phyloP scores from a whole-genome alignment of 2,113 vertebrate species.

The Zootoca vivipara region DNA sequence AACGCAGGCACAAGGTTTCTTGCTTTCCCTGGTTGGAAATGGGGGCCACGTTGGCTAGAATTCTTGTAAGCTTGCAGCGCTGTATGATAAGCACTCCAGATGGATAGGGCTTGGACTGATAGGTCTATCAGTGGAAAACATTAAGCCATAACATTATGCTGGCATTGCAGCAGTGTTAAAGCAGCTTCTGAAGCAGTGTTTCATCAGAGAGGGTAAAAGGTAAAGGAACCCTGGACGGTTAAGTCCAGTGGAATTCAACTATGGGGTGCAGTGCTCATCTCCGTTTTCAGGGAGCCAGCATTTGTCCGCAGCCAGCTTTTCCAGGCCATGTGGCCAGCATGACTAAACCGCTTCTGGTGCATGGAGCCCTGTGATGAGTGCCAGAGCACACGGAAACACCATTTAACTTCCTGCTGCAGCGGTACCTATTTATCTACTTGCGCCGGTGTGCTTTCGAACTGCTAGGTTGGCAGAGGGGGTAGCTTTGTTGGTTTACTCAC shows the following conservation, averaged over 20 bases:
- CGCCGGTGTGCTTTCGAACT: no score
- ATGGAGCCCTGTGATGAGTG: no score
- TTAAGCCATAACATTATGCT: not conserved
- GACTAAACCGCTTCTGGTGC: no score
- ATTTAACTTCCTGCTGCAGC: no score
- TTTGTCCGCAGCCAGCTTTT: no score
- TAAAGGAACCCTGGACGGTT: no score
- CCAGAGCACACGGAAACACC: no score
- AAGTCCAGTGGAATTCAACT: no score
- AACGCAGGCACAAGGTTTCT: not conserved
- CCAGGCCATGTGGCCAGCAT: no score
- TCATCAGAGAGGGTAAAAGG: not conserved
- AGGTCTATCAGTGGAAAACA: not conserved
- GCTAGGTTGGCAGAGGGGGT: not conserved
- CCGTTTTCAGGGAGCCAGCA: no score
- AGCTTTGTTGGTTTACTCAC: not conserved
- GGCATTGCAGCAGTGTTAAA: not conserved
- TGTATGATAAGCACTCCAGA: not conserved
- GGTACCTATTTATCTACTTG: no score
- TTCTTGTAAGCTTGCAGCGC: not conserved
- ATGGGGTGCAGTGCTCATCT: no score
- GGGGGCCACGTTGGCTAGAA: not conserved
- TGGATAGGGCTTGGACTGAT: not conserved
- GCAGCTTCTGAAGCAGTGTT: not conserved
- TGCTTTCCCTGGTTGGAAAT: not conserved